Evolutionary conservation across 2,888 invertebrate species (phyloP), one percentile per base, ranked within the genome.

Genomic region (Coelopa pilipes): DNA sequence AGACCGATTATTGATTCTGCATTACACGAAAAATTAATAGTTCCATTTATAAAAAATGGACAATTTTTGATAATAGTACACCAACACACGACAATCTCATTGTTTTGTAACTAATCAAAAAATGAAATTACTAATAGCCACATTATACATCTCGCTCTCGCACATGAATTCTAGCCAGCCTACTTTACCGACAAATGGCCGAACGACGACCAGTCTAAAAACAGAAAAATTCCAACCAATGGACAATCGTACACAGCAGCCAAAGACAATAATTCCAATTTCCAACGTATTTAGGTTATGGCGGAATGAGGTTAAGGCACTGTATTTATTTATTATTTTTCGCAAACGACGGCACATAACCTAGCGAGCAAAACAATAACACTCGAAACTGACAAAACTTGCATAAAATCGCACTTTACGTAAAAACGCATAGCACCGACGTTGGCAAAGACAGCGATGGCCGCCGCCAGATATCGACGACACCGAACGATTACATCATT

Each of bases 291-390:
- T 73, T 78, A 82, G 80, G 79, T 80, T 80, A 81, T 81, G 81
- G 77, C 75, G 75, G 80, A 82, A 80, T 82, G 82, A 82, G 82
- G 82, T 82, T 82, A 82, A 82, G 82, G 76, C 74, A 70, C 77
- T 81, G 82, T 85, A 84, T 84, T 84, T 84, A 84, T 83, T 80
- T 82, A 81, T 74, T 66, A 21, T 65, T 65, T 63, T 21, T 70
- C 13, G 19, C 9, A 49, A n/a, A 80, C 77, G 78, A 77, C 78
- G 62, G 76, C 74, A 80, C 80, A 79, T 79, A 80, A 80, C 79
- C 78, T 77, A 77, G 79, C 78, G 79, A 68, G 49, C 49, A 73
- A 70, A 69, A 73, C 63, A 70, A 74, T 74, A 72, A 79, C 75
- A 78, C 77, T 75, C 73, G 45, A 82, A 17, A 10, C 47, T 9